Percentiles rank a stretch among this genome's conserved stretches.
Conservation (phyloP, 2,113 vertebrate species). For the Montifringilla adamsi region DNA sequence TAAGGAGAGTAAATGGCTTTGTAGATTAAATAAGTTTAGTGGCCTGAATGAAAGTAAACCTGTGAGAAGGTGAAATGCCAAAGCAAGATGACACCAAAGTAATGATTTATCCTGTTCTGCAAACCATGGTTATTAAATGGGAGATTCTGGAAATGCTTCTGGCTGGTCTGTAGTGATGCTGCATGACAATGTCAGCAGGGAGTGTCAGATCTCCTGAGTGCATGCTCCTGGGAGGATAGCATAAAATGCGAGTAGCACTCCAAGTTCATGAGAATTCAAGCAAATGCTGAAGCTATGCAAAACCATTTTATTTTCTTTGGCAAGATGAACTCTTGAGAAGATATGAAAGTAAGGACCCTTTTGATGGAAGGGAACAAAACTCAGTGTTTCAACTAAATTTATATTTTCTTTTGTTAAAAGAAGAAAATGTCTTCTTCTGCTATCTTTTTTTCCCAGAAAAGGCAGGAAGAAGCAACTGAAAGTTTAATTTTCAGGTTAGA, state of each 20-base stretch:
- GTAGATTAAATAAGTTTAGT: not conserved
- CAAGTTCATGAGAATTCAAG: not conserved
- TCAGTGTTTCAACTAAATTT: not conserved
- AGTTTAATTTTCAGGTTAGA: not conserved
- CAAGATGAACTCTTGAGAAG: not conserved
- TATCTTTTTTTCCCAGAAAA: not conserved
- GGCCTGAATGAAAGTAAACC: not conserved
- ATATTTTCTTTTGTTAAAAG: not conserved
- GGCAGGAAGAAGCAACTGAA: not conserved
- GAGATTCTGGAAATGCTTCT: not conserved
- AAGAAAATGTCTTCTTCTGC: not conserved
- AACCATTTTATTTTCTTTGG: not conserved
- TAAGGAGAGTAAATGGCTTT: not conserved
- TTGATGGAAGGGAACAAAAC: not conserved
- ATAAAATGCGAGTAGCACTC: not conserved
- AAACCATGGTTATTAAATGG: not conserved
- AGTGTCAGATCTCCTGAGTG: not conserved
- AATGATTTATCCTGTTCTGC: not conserved
- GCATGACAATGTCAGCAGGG: rapidly evolving
- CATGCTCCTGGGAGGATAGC: not conserved
- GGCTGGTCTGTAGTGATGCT: not conserved
- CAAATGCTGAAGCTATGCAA: not conserved
- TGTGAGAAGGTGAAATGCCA: not conserved
- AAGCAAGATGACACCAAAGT: not conserved
- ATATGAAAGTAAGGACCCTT: not conserved